These are phyloP conservation scores for Drosophila anceps DNA, from an alignment of 2,888 invertebrate species.

Conservation along the genomic window DNA sequence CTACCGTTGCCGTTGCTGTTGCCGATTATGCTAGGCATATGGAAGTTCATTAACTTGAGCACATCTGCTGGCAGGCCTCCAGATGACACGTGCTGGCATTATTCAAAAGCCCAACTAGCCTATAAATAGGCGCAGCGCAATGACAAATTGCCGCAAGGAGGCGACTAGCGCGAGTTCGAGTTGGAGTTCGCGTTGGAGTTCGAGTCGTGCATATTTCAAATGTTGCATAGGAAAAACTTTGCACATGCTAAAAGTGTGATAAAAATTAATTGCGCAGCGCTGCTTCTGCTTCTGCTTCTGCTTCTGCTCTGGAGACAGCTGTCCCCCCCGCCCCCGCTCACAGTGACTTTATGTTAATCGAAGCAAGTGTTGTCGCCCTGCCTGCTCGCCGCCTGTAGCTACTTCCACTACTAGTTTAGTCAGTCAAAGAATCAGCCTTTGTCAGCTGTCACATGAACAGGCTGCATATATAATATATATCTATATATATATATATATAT, in stretches of 20 bases:
- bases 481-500: slow-evolving; percentile 13
- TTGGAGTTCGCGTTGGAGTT: slow-evolving; percentile 2
- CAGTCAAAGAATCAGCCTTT: slow-evolving; percentile 63
- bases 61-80: neutral
- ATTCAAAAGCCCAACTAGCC: slow-evolving; percentile 67
- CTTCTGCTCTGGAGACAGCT: slow-evolving; percentile 20
- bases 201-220: slow-evolving; percentile 43
- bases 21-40: neutral
- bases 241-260: slow-evolving; percentile 82
- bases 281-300: slow-evolving; percentile 33
- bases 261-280: slow-evolving; percentile 84
- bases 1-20: too few species aligned
- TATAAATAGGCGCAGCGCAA: slow-evolving; percentile 63
- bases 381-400: slow-evolving; percentile 8
- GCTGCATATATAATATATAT: slow-evolving; percentile 6
- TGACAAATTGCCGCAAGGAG: slow-evolving; percentile 69
- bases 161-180: too few species aligned
- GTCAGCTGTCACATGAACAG: slow-evolving; percentile 45
- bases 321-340: neutral
- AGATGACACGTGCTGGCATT: slow-evolving; percentile 69
- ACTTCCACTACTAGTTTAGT: slow-evolving; percentile 52
- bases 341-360: slow-evolving; percentile 64
- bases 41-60: slow-evolving; percentile 67
- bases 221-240: slow-evolving; percentile 51
- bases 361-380: slow-evolving; percentile 43